phyloP scores from a whole-genome alignment of 2,797 vertebrate species.

The Pantherophis alleghaniensis region DNA sequence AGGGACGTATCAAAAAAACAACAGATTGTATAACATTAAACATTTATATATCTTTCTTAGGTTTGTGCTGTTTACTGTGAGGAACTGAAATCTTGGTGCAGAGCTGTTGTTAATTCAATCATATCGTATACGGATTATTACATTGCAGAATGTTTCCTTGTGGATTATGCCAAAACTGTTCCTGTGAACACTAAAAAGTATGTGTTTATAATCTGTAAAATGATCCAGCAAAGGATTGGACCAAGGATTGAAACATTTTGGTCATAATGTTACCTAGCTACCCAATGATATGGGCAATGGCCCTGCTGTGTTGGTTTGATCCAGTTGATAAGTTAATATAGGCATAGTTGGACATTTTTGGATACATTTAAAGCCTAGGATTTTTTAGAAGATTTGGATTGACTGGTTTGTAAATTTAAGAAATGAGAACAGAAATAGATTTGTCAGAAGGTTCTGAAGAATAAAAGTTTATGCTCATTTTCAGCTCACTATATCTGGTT shows the following conservation, averaged over 20 bases:
- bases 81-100: conserved; percentile 73
- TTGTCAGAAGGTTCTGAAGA: background rate
- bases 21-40: fast-evolving
- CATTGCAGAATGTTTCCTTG: conserved; percentile 71
- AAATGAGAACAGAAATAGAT: background rate
- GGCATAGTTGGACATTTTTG: background rate
- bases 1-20: background rate
- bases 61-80: conserved; percentile 71
- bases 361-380: background rate
- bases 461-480: background rate
- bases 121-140: conserved; percentile 53
- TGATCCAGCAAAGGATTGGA: background rate
- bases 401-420: background rate
- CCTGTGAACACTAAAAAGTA: conserved; percentile 69
- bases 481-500: background rate
- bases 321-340: background rate
- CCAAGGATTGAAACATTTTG: background rate
- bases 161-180: conserved; percentile 72
- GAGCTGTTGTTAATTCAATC: conserved; percentile 69
- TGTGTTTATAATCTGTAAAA: conserved; percentile 18
- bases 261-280: background rate
- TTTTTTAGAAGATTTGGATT: background rate
- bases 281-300: background rate
- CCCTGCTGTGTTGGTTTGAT: background rate
- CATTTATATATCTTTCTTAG: conserved; percentile 43